Evolutionary conservation across 2,113 vertebrate genomes (phyloP), one percentile per base, ranked within the genome.

Genomic region (Otocyon megalotis): DNA sequence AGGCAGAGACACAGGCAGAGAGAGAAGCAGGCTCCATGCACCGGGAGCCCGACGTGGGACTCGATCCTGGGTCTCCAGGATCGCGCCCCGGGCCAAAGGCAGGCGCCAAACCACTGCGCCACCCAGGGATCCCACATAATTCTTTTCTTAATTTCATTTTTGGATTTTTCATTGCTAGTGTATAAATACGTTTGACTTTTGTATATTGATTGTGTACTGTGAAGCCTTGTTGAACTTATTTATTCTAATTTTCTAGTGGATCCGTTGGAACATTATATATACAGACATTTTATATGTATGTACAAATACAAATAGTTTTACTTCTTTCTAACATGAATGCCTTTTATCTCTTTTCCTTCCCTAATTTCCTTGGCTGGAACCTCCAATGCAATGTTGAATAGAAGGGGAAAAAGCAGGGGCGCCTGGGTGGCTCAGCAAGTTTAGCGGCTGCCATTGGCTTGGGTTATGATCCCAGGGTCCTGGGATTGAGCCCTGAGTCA

Each of bases 131-230:
- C n/a, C n/a, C n/a, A n/a, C 69, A 37, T 11, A 84, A 69, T 69
- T 93, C 50, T 85, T 53, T 77, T 93, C 58, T 79, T 54, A 87
- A 77, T 77, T 84, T 88, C 24, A 88, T 37, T 95, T 63, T 63
- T n/a, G 37, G 43, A 77, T 63, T 63, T 30, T 62, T 86, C 63
- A 35, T 86, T 62, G 72, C n/a, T 53, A 17, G 32, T 32, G 1
- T 92, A 15, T 48, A 87, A 72, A 63, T 53, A 79, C 20, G 87
- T 63, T 87, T 60, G 82, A 54, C 56, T 79, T 93, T 69, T 93
- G 20, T 81, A 28, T 87, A 72, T 95, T 92, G 48, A 72, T 63
- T 48, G 71, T 87, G 4, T 56, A 60, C 20, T 58, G 22, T 77
- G 30, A 14, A 90, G 22, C 1, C 2, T 74, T 88, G 30, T 43